Conservation (phyloP, 30 jellyfish, hydroid and myxozoan species). For the Aurelia coerulea region DNA sequence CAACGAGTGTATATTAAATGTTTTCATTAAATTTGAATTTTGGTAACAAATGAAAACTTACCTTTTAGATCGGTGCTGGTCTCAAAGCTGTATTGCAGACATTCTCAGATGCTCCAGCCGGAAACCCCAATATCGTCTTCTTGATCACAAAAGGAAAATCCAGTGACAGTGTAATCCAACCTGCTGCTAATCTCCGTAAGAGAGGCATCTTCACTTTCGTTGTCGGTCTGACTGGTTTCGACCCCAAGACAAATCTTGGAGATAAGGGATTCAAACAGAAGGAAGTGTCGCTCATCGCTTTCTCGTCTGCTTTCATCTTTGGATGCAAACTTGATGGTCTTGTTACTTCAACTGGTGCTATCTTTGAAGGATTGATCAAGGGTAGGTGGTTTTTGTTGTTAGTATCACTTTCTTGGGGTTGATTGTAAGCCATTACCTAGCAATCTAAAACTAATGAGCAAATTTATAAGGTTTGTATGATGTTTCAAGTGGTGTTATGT, state of each 20-base stretch:
- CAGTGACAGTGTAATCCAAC: constrained; percentile 69
- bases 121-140: constrained; percentile 87
- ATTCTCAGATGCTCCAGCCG: constrained; percentile 90
- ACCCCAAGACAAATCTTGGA: constrained; percentile 72
- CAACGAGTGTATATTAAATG: no score
- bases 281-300: constrained; percentile 80
- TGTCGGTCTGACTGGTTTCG: constrained; percentile 77
- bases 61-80: constrained; percentile 67
- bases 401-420: no score
- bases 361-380: constrained; percentile 36
- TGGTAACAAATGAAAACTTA: no score
- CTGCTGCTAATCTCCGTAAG: constrained; percentile 85
- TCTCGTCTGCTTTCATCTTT: constrained; percentile 82
- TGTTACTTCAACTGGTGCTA: constrained; percentile 44
- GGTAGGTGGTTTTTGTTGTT: constrained; percentile 6
- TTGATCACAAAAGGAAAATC: constrained; percentile 86
- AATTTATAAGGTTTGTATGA: no score
- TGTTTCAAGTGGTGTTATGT: no score
- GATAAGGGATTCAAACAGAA: constrained; percentile 70
- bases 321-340: constrained; percentile 54
- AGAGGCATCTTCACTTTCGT: constrained; percentile 78
- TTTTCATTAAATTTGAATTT: no score
- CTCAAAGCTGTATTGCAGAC: constrained; percentile 70
- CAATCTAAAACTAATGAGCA: no score
- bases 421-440: no score